phyloP scores from a whole-genome alignment of 2,888 invertebrate species.

The Lasioglossum malachurum region DNA sequence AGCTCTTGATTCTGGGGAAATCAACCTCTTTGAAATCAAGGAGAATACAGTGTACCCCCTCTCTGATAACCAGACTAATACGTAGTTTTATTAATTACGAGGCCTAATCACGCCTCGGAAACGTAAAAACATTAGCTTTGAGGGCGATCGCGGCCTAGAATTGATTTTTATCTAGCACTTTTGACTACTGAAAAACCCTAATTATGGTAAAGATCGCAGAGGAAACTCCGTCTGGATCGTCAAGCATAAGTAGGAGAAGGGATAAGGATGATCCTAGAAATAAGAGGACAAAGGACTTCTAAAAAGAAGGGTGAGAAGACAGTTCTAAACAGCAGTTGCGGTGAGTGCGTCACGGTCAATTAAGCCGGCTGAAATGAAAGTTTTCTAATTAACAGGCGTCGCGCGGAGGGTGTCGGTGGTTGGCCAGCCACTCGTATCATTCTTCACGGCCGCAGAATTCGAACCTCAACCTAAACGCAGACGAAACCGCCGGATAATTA shows the following conservation, averaged over 20 bases:
- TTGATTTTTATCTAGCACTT: too few relatives aligned
- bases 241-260: neutral
- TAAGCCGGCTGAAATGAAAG: conserved; percentile 49
- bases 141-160: too few relatives aligned
- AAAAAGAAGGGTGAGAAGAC: conserved; percentile 6
- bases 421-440: conserved; percentile 30
- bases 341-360: conserved; percentile 42
- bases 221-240: neutral
- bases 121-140: too few relatives aligned
- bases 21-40: too few relatives aligned
- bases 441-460: conserved; percentile 55
- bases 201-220: neutral
- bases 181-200: too few relatives aligned
- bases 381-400: conserved; percentile 61
- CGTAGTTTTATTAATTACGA: too few relatives aligned
- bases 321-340: conserved; percentile 28
- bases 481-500: conserved; percentile 50
- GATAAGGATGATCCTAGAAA: neutral
- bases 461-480: conserved; percentile 36
- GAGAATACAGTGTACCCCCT: too few relatives aligned
- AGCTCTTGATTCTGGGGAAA: too few relatives aligned
- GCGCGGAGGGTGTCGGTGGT: conserved; percentile 18
- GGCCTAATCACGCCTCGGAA: too few relatives aligned
- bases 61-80: too few relatives aligned
- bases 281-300: too few relatives aligned